Evolutionary conservation across 1,140 invertebrate species (phyloP).

Genomic region (Macrostomum lignano): DNA sequence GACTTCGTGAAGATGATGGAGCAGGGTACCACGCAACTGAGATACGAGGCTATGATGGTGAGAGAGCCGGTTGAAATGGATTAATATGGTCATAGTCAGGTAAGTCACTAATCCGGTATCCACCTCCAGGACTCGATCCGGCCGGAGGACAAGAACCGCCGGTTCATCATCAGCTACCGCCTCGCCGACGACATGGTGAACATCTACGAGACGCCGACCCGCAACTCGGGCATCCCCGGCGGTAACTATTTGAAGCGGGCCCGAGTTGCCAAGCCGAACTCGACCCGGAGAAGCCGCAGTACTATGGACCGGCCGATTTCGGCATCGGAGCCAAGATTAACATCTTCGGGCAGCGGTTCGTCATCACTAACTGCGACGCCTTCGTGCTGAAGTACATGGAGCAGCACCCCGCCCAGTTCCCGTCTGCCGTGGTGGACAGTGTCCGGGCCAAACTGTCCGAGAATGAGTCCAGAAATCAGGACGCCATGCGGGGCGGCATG

Average conservation of each 20-base stretch:
- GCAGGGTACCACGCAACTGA: conserved; percentile 42
- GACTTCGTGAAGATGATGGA: conserved; percentile 29
- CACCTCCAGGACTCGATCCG: conserved; percentile 15
- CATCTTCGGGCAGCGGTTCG: conserved; percentile 22
- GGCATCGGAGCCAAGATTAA: conserved; percentile 24
- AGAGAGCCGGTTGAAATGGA: too few species aligned
- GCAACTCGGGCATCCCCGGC: conserved; percentile 15
- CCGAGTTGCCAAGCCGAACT: conserved; percentile 22
- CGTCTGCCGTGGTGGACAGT: conserved; percentile 10
- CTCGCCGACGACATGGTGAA: conserved; percentile 26
- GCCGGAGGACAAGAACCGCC: conserved; percentile 20
- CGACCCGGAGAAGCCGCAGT: conserved; percentile 16
- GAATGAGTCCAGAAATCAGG: conserved; percentile 5
- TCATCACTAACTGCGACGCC: conserved; percentile 24
- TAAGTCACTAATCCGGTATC: too few species aligned
- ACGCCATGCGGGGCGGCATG: conserved; percentile 1
- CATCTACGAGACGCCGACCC: conserved; percentile 26
- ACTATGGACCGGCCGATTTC: conserved; percentile 26
- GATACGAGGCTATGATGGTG: conserved; percentile 45
- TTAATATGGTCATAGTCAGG: too few species aligned
- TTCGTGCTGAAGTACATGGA: conserved; percentile 27
- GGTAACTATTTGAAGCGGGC: conserved; percentile 26
- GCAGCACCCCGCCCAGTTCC: conserved; percentile 18
- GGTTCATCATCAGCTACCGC: conserved; percentile 25
- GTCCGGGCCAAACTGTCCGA: conserved; percentile 6